Evolutionary conservation across 2,113 vertebrate species (phyloP).

Genomic region (Scomber japonicus): DNA sequence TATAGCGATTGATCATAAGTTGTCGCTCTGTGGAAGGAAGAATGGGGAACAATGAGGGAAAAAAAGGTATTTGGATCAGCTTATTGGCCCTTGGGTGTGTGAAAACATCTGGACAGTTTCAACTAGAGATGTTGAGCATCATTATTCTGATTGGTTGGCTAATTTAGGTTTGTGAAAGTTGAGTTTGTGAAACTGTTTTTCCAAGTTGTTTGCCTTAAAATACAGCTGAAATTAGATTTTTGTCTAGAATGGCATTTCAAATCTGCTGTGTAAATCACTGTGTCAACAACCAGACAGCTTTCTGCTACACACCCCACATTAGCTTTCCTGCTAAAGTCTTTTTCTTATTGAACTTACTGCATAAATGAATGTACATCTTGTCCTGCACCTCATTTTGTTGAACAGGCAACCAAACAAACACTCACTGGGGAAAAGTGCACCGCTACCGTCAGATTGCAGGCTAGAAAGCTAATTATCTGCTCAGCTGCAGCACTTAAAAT

Average conservation of each 20-base stretch:
- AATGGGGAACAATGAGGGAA: slow-evolving; percentile 17
- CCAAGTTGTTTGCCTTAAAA: background rate
- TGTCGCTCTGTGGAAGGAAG: slow-evolving; percentile 16
- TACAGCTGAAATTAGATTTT: slow-evolving; percentile 4
- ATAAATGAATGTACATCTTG: too few relatives aligned
- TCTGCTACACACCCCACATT: too few relatives aligned
- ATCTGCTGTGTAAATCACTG: background rate
- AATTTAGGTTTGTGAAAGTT: slow-evolving; percentile 17
- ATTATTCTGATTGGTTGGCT: slow-evolving; percentile 2
- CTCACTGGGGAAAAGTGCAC: too few relatives aligned
- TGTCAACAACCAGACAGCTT: too few relatives aligned
- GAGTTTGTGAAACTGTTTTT: too few relatives aligned
- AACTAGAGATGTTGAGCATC: slow-evolving; percentile 5
- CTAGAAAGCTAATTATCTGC: too few relatives aligned
- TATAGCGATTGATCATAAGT: slow-evolving; percentile 45
- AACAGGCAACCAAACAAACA: too few relatives aligned
- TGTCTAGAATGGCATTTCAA: background rate
- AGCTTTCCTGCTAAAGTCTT: too few relatives aligned
- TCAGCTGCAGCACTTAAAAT: background rate
- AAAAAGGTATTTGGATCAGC: slow-evolving; percentile 23
- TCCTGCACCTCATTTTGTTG: too few relatives aligned
- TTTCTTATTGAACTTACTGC: too few relatives aligned
- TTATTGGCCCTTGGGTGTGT: background rate
- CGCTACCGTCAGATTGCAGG: too few relatives aligned
- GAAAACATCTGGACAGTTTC: slow-evolving; percentile 37